Percentiles rank a stretch among this genome's conserved stretches.
phyloP scores from a whole-genome alignment of 2,797 vertebrate species.

The Acanthurus leucopareius region DNA sequence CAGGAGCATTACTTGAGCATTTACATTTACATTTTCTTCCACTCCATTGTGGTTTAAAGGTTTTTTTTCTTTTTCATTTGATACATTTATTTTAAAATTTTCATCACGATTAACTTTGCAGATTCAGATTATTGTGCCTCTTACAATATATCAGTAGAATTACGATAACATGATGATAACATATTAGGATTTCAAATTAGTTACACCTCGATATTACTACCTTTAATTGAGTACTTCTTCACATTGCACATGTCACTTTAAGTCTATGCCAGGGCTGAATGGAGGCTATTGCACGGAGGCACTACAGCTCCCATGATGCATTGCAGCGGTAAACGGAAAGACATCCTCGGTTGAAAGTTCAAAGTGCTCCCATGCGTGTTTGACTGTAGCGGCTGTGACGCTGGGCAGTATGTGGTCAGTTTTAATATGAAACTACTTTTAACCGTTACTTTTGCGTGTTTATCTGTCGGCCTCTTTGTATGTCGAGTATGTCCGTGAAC shows the following conservation, averaged over 20 bases:
- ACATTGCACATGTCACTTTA: not conserved
- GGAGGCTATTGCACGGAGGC: not conserved
- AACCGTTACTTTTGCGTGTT: not conserved
- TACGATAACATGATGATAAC: too few relatives aligned
- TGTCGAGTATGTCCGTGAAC: slow-evolving; percentile 74
- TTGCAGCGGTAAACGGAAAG: slow-evolving; percentile 7
- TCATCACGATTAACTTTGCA: too few relatives aligned
- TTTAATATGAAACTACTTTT: slow-evolving; percentile 20
- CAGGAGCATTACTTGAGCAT: too few relatives aligned
- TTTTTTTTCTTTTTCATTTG: too few relatives aligned
- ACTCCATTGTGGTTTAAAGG: too few relatives aligned
- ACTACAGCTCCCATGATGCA: slow-evolving; percentile 82
- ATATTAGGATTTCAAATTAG: too few relatives aligned
- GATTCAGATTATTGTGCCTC: too few relatives aligned
- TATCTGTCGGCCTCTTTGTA: not conserved
- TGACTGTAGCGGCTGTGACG: not conserved
- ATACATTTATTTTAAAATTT: too few relatives aligned
- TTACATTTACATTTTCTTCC: too few relatives aligned
- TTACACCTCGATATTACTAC: too few relatives aligned
- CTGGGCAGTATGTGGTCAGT: not conserved
- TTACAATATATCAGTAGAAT: too few relatives aligned
- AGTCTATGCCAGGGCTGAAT: not conserved
- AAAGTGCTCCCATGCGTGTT: slow-evolving; percentile 55
- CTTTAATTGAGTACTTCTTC: too few relatives aligned
- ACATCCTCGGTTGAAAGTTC: slow-evolving; percentile 70